Evolutionary conservation across 2,797 vertebrate genomes (phyloP).

Genomic region (Netta rufina): DNA sequence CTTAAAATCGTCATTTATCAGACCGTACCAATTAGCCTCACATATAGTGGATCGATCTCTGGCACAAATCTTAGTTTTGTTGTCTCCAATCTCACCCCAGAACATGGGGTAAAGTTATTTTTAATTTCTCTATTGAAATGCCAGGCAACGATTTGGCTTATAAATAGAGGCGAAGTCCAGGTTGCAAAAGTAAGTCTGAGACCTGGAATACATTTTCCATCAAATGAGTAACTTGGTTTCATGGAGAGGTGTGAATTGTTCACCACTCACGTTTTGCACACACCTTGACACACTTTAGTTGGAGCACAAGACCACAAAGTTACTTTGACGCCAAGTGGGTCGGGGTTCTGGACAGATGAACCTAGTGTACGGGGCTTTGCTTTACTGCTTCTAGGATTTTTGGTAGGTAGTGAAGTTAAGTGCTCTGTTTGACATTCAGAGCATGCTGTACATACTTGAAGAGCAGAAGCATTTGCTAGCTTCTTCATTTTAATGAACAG

Average conservation of each 20-base stretch:
- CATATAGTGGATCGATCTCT: background rate
- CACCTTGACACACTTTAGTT: background rate
- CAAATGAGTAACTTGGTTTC: background rate
- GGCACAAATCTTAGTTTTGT: background rate
- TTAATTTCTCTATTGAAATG: background rate
- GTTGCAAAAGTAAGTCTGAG: background rate
- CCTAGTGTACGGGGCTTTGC: background rate
- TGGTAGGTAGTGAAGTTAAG: background rate
- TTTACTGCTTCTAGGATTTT: background rate
- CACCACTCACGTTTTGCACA: background rate
- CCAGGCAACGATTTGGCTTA: background rate
- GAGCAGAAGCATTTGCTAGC: background rate
- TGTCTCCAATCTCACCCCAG: background rate
- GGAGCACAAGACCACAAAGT: background rate
- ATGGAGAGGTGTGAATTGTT: background rate
- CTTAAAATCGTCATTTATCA: background rate
- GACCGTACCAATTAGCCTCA: background rate
- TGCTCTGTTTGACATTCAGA: background rate
- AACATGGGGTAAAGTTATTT: background rate
- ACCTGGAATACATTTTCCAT: background rate
- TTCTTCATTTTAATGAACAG: background rate
- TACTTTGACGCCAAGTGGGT: background rate
- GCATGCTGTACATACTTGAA: background rate
- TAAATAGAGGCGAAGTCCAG: background rate
- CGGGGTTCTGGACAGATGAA: constrained; percentile 4